Base-by-base conservation (phyloP, 2,888 invertebrate species). In the Agrochola circellaris region DNA sequence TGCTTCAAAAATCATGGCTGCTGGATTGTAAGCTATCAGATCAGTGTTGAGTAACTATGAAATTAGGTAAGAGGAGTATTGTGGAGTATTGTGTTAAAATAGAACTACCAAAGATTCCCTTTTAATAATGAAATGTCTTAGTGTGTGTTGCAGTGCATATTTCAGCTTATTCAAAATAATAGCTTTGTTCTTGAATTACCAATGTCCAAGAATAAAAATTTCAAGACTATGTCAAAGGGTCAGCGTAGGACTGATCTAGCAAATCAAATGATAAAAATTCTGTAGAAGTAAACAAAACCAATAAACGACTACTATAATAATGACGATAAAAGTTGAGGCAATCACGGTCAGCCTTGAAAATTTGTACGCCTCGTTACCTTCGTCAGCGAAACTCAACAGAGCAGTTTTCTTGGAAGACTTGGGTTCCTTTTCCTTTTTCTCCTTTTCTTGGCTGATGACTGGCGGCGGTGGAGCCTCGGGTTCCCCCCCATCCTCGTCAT, bases 371-470 rank as follows among this genome's bases (percentile, higher is more conserved):
- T 64, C 51, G 61, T 86, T 92, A 94, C 96, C 98, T 97, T 98
- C 98, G 90, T 98, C 98, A 85, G 97, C 98, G 93, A 99, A 99
- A 95, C 99, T 99, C 58, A 99, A 97, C 80, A 98, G 95, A 26
- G 95, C 91, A 65, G 97, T 95, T 81, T 97, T 97, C 94, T 98
- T 97, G 86, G 96, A 93, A 61, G 96, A 94, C 87, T 97, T 97
- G 83, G 94, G 94, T 91, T 97, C 97, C 83, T 93, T 93, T 90
- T 97, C 38, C 7, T 38, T 93, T 89, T 93, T 95, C 90, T 97
- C 95, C 88, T 34, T 74, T 48, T 84, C 85, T 34, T 92, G 92
- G 85, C 95, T 96, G 83, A 96, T 96, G 74, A 95, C 93, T 86
- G 97, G 97, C 79, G 96, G 96, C 86, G 97, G 97, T 68, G 96